Percentiles rank a stretch among this genome's conserved stretches.
Conservation (phyloP, 2,888 invertebrate genomes). For the Bombyx huttoni region DNA sequence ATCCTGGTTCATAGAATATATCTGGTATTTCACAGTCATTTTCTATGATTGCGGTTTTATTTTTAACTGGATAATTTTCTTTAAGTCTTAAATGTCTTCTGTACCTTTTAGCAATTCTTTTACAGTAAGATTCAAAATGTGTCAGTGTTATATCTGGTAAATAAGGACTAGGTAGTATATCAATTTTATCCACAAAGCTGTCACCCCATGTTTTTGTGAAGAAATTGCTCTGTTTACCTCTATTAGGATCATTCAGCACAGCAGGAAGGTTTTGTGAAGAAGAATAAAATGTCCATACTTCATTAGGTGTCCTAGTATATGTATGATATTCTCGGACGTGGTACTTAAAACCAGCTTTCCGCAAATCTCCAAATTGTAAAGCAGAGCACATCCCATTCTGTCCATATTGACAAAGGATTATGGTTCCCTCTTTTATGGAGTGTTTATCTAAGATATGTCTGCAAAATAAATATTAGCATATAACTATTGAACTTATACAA, state of each 20-base stretch:
- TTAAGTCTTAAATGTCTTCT: constrained; percentile 74
- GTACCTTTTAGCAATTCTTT: constrained; percentile 79
- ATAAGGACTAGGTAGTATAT: constrained; percentile 83
- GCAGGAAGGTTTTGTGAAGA: constrained; percentile 96
- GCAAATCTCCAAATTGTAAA: constrained; percentile 90
- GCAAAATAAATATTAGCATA: constrained; percentile 20
- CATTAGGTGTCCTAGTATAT: constrained; percentile 39
- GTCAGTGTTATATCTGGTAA: constrained; percentile 86
- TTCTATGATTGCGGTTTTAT: constrained; percentile 58
- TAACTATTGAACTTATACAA: neutral
- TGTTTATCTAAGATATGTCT: constrained; percentile 86
- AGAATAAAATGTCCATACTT: constrained; percentile 89
- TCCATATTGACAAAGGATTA: constrained; percentile 90
- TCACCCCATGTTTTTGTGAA: constrained; percentile 99
- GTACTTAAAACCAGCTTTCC: constrained; percentile 88
- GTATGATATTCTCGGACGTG: constrained; percentile 82
- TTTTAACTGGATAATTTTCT: constrained; percentile 46
- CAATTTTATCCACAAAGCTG: constrained; percentile 87
- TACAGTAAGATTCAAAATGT: constrained; percentile 90
- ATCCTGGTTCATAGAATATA: constrained; percentile 85
- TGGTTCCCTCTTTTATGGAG: constrained; percentile 88
- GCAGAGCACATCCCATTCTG: constrained; percentile 89
- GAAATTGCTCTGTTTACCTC: constrained; percentile 91
- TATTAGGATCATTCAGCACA: constrained; percentile 94
- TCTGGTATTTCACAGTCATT: constrained; percentile 81